phyloP scores from a whole-genome alignment of 2,888 invertebrate species.

The Ceratothoa steindachneri region DNA sequence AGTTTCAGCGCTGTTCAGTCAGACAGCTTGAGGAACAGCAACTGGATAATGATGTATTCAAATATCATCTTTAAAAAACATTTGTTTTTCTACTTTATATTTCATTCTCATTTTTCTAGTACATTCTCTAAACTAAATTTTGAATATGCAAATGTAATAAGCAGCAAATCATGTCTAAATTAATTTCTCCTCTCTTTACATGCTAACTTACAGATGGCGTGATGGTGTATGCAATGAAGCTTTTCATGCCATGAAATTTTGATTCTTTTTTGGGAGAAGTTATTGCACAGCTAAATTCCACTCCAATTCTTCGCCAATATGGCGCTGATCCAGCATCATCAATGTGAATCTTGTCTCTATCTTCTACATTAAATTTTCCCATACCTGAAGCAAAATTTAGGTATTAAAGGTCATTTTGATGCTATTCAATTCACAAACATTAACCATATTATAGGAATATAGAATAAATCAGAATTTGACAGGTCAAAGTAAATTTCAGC shows the following conservation, averaged over 20 bases:
- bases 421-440: neutral
- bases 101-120: too few relatives aligned
- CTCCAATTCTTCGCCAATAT: slow-evolving; percentile 27
- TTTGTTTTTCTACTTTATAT: too few relatives aligned
- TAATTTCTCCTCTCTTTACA: too few relatives aligned
- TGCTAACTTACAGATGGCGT: slow-evolving; percentile 42
- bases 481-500: too few relatives aligned
- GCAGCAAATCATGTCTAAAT: too few relatives aligned
- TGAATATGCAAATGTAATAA: too few relatives aligned
- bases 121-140: too few relatives aligned
- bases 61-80: too few relatives aligned
- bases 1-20: too few relatives aligned
- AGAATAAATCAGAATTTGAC: neutral
- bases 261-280: slow-evolving; percentile 95
- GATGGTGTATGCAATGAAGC: slow-evolving; percentile 79
- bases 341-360: slow-evolving; percentile 35
- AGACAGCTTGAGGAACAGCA: too few relatives aligned
- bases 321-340: slow-evolving; percentile 35
- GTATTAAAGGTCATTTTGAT: neutral
- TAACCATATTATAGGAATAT: neutral
- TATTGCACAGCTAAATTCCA: slow-evolving; percentile 65
- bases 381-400: slow-evolving; percentile 28
- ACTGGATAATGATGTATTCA: too few relatives aligned
- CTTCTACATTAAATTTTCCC: slow-evolving; percentile 34
- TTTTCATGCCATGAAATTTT: slow-evolving; percentile 94